Conservation (phyloP, 2,113 vertebrate genomes). For the Prunella fulvescens region DNA sequence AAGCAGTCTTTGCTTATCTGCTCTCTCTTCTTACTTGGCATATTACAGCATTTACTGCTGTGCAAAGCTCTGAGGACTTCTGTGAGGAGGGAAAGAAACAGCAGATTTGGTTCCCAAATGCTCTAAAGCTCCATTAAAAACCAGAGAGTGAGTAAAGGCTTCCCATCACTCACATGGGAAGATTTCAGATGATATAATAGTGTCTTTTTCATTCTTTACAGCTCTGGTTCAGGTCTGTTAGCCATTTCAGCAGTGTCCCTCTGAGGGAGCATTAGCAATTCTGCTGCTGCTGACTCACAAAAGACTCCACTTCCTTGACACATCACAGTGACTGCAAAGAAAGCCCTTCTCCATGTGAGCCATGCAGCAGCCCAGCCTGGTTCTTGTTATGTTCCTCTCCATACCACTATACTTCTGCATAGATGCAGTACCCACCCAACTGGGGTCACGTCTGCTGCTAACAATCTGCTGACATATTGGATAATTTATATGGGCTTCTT, state of each 20-base stretch:
- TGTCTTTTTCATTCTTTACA: not conserved
- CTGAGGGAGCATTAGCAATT: not conserved
- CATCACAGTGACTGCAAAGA: conserved; percentile 13
- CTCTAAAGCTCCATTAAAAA: not conserved
- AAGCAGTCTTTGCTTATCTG: not conserved
- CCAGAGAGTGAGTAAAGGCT: not conserved
- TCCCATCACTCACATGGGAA: not conserved
- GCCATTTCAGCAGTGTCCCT: conserved; percentile 9
- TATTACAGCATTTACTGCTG: not conserved
- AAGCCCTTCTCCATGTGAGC: conserved; percentile 2
- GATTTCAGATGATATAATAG: not conserved
- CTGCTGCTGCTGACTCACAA: conserved; percentile 21
- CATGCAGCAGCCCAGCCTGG: conserved; percentile 14
- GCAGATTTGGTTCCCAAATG: not conserved
- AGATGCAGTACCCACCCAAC: conserved; percentile 17
- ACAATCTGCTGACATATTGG: conserved; percentile 45
- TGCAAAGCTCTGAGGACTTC: not conserved
- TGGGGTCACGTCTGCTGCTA: conserved; percentile 41
- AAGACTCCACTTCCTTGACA: conserved; percentile 51
- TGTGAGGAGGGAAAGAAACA: not conserved
- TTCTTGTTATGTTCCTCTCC: conserved; percentile 37
- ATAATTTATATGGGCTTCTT: conserved; percentile 42
- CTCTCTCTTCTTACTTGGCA: not conserved
- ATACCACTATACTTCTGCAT: not conserved
- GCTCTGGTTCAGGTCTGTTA: conserved; percentile 1